Base-by-base conservation (phyloP, 2,797 vertebrate genomes). In the Acrossocheilus fasciatus region DNA sequence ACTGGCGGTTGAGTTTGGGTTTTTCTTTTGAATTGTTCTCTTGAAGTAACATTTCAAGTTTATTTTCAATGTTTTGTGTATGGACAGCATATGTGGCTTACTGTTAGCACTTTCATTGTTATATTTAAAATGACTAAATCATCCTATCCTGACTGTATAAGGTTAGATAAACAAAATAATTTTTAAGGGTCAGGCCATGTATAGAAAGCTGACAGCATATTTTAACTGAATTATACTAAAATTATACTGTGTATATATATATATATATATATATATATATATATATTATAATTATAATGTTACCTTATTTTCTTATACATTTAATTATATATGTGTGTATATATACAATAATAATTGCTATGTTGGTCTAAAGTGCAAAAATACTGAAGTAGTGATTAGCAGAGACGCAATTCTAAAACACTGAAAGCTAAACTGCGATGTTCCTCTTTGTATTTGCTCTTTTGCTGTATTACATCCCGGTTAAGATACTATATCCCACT, bases 401-500 rank as follows among this genome's bases (percentile, higher is more conserved):
- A 62, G n/a, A 64, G 26, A 30, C 26, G 15, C 62, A 64, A 64
- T 64, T 64, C 1, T 26, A 5, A 66, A 64, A 64, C 11, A 17
- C 14, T 34, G 14, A 17, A 68, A 18, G 64, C 3, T 68, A 36
- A 18, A 36, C 30, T 6, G n/a, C 26, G n/a, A 62, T 36, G 30
- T 68, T 36, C 15, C 15, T 68, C 30, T 36, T 68, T 18, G 15
- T 34, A 34, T 34, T 34, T 66, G 64, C 30, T 36, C 15, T 52
- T 84, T 36, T 74, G 18, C 43, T 75, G 26, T 62, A 50, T n/a
- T 23, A 7, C 43, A 75, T 59, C 54, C 11, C 15, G 23, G 47
- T 76, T 76, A 12, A 68, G 73, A 84, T 75, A 62, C 14, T 75
- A 41, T 52, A 84, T 83, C 59, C 41, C 68, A 14, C 26, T 41